A percentile compares a stretch with the other conserved stretches of the same genome.
Evolutionary conservation across 1,140 invertebrate species (phyloP).

Genomic region (Brevipalpus yothersi): DNA sequence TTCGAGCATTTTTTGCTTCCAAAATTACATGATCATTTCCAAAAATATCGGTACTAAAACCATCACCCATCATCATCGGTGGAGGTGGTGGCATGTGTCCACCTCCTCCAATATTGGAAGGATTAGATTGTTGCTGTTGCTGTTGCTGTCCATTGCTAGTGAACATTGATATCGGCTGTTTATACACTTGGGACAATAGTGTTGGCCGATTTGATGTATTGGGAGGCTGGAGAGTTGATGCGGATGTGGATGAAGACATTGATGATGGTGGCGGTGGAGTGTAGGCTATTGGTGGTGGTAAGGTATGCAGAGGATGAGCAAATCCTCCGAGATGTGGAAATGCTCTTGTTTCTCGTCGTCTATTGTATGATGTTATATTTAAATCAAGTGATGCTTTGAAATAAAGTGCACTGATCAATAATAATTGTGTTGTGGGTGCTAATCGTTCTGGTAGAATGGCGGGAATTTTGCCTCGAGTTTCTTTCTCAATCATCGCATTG

Average conservation of each 20-base stretch:
- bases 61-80: neutral
- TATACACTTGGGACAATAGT: neutral
- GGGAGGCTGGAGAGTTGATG: neutral
- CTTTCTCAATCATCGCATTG: constrained; percentile 19
- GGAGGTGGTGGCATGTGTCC: neutral
- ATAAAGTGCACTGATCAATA: constrained; percentile 13
- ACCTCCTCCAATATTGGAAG: neutral
- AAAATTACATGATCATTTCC: neutral
- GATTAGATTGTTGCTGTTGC: neutral
- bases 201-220: neutral
- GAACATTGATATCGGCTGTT: neutral
- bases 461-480: constrained; percentile 20
- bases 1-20: constrained; percentile 1
- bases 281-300: neutral
- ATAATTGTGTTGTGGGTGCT: constrained; percentile 10
- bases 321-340: neutral
- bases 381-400: constrained; percentile 14
- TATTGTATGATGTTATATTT: constrained; percentile 1
- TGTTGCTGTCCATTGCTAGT: neutral
- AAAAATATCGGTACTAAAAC: neutral
- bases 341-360: neutral
- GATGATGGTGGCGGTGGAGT: neutral
- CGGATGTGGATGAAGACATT: neutral
- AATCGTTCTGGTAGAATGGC: constrained; percentile 15
- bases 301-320: neutral